These are phyloP conservation scores for Perodicticus potto DNA, from an alignment of 2,797 vertebrate genomes.

Conservation along the genomic window DNA sequence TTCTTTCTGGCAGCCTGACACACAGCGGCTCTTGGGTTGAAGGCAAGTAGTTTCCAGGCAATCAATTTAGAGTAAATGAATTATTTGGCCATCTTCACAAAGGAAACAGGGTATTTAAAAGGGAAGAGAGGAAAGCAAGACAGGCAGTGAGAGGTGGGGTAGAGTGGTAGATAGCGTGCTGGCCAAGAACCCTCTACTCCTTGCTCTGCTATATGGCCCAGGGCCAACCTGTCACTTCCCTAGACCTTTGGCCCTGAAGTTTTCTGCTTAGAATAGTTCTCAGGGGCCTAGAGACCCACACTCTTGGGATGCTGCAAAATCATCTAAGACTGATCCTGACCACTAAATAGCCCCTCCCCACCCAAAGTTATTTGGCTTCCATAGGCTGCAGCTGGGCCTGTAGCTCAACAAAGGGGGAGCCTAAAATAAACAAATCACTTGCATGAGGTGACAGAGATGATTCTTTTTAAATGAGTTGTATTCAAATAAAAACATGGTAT, in stretches of 20 bases:
- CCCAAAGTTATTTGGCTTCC: conserved; percentile 25
- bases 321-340: conserved; percentile 33
- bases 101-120: conserved; percentile 53
- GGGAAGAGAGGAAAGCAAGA: conserved; percentile 65
- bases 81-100: conserved; percentile 82
- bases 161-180: conserved; percentile 67
- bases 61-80: conserved; percentile 76
- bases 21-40: conserved; percentile 65
- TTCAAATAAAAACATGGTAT: conserved; percentile 84
- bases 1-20: conserved; percentile 56
- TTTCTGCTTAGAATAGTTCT: conserved; percentile 53
- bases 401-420: conserved; percentile 70
- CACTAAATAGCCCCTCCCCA: neutral
- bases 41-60: conserved; percentile 80
- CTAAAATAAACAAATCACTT: conserved; percentile 84
- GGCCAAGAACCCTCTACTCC: conserved; percentile 63
- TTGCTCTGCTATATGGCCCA: conserved; percentile 61
- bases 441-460: conserved; percentile 86
- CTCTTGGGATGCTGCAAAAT: conserved; percentile 45
- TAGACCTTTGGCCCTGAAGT: conserved; percentile 24
- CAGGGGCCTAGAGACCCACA: neutral
- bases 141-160: conserved; percentile 73
- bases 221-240: conserved; percentile 33
- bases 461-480: conserved; percentile 87
- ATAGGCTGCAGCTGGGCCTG: conserved; percentile 62